phyloP scores from a whole-genome alignment of 2,797 vertebrate species.

The Orientallactaga sibirica region DNA sequence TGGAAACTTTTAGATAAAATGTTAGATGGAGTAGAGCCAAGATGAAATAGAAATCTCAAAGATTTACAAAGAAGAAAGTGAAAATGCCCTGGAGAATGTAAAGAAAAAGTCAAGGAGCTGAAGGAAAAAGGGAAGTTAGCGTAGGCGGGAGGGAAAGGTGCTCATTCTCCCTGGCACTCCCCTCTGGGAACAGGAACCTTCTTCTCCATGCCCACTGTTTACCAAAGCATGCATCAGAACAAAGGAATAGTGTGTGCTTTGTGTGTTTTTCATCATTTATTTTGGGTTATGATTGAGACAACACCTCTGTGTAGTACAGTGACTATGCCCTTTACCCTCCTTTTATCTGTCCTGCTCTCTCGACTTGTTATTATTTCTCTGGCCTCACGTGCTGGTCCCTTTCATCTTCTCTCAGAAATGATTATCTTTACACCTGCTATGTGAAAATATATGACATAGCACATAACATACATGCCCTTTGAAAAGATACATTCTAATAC shows the following conservation, averaged over 20 bases:
- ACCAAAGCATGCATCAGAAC: background rate
- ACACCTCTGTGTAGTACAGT: background rate
- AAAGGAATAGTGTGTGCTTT: constrained; percentile 11
- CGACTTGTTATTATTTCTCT: constrained; percentile 63
- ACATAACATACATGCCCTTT: constrained; percentile 34
- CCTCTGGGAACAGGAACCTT: background rate
- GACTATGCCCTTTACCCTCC: constrained; percentile 60
- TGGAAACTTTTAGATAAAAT: constrained; percentile 35
- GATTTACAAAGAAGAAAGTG: background rate
- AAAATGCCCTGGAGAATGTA: background rate
- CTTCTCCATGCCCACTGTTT: constrained; percentile 23
- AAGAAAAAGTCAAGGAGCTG: background rate
- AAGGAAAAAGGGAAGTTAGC: background rate
- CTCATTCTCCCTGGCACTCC: rapidly evolving
- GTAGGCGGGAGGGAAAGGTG: rapidly evolving
- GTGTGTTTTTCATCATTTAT: constrained; percentile 37
- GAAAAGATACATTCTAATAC: constrained; percentile 55
- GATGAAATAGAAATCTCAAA: constrained; percentile 65
- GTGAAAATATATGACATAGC: constrained; percentile 63
- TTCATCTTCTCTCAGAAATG: constrained; percentile 72
- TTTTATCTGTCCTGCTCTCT: constrained; percentile 47
- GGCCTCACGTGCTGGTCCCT: background rate
- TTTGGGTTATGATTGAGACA: constrained; percentile 1
- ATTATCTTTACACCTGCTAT: constrained; percentile 58
- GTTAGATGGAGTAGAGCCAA: background rate